Evolutionary conservation across 2,113 vertebrate species (phyloP), one percentile per base, ranked within the genome.

Genomic region (Mastomys natalensis): DNA sequence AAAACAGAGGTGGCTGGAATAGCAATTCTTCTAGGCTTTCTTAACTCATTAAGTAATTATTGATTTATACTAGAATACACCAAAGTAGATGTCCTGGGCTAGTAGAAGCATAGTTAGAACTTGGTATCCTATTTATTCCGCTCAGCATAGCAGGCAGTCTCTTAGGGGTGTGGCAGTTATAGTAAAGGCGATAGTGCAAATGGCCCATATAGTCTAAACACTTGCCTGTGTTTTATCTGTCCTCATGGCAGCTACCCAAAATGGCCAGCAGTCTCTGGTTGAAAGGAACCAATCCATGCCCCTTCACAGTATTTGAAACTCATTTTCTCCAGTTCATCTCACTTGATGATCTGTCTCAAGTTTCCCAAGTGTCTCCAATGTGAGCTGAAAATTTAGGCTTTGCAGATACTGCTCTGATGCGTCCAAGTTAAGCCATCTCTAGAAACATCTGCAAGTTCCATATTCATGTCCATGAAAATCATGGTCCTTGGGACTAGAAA

Each of bases 21-120:
- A 81, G 26, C 15, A 84, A 55, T 90, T 92, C 84, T 85, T 43
- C 37, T 0, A 77, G 62, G 40, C 31, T 92, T 84, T 62, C 73
- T 48, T 60, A 72, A 86, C 48, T 68, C 60, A 43, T 34, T 74
- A 68, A 43, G 53, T 82, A 88, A 92, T 73, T 64, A 34, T 90
- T 29, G 22, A 51, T 48, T 86, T 51, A 90, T 37, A 91, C 43
- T 34, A 40, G 58, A 21, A 2, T 90, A 15, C 53, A 55, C n/a
- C 60, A 66, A 58, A 40, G 16, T 24, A 24, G 16, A 12, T 45
- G 62, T 43, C 6, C 55, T 64, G 24, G 87, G 16, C n/a, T 29
- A 45, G 5, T 12, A 29, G 48, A 29, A 87, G 7, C 10, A 2
- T 9, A 62, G 22, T 17, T 24, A 53, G 40, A 40, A 2, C 22